Conservation (phyloP, 64 coral and sea anemone species). For the Stichodactyla mertensii region DNA sequence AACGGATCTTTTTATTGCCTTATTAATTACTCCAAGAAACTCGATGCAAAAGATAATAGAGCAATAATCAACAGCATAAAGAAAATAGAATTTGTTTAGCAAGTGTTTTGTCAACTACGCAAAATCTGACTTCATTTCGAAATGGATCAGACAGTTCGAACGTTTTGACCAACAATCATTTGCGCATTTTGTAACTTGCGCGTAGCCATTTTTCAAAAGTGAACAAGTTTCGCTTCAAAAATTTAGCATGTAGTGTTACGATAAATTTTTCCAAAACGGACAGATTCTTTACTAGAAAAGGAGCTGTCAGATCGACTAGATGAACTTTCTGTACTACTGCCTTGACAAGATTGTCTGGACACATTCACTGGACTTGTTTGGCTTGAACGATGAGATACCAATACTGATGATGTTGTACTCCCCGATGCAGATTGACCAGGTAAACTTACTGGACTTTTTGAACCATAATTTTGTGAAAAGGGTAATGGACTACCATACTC, state of each 20-base stretch:
- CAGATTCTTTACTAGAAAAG: neutral
- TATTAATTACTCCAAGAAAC: too few relatives aligned
- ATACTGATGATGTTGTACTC: neutral
- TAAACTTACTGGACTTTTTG: neutral
- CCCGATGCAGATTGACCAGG: neutral
- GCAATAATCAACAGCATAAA: too few relatives aligned
- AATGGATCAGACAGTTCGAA: too few relatives aligned
- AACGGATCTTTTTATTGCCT: too few relatives aligned
- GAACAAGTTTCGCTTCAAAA: neutral
- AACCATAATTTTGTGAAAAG: neutral
- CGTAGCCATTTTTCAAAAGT: too few relatives aligned
- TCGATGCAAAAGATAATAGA: too few relatives aligned
- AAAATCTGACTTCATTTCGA: too few relatives aligned
- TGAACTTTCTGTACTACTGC: conserved; percentile 1
- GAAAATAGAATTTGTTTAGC: too few relatives aligned
- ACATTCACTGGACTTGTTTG: neutral
- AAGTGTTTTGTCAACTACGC: too few relatives aligned
- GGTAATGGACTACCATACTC: neutral
- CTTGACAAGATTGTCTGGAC: neutral
- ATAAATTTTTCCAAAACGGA: neutral
- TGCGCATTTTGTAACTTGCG: too few relatives aligned
- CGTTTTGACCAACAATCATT: too few relatives aligned
- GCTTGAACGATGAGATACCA: neutral
- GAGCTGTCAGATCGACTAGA: neutral
- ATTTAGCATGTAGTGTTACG: neutral